Percentiles rank a stretch among this genome's conserved stretches.
Evolutionary conservation across 2,797 vertebrate species (phyloP).

Genomic region (Acipenser oxyrinchus): DNA sequence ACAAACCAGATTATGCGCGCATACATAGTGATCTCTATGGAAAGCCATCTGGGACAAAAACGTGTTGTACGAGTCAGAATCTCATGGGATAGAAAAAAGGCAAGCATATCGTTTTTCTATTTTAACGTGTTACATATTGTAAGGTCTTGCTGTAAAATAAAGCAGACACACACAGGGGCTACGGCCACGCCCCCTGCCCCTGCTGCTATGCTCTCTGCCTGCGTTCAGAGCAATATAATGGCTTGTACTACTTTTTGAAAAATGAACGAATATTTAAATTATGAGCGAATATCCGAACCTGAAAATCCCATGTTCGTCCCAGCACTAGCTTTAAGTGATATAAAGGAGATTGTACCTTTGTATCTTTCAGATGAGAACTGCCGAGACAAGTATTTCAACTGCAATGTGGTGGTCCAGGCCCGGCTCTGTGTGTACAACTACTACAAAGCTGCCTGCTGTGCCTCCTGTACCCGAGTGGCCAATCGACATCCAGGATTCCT

Average conservation of each 20-base stretch:
- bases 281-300: neutral
- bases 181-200: too few species aligned
- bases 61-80: too few species aligned
- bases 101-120: neutral
- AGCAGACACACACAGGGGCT: too few species aligned
- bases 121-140: too few species aligned
- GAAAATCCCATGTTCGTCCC: neutral
- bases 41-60: too few species aligned
- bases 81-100: neutral
- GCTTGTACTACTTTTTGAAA: too few species aligned
- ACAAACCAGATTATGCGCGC: too few species aligned
- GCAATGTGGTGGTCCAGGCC: conserved; percentile 93
- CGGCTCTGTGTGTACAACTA: conserved; percentile 92
- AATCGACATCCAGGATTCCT: conserved; percentile 57
- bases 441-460: conserved; percentile 85
- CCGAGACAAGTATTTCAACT: conserved; percentile 89
- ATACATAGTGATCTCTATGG: too few species aligned
- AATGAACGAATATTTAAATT: neutral
- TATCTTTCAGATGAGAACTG: conserved; percentile 77
- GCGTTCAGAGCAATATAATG: too few species aligned
- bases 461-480: conserved; percentile 72
- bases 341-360: conserved; percentile 13
- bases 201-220: too few species aligned
- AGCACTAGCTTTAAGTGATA: neutral
- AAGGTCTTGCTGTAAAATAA: too few species aligned